Percentiles rank a stretch among this genome's conserved stretches.
phyloP scores from a whole-genome alignment of 2,113 vertebrate genomes.

The Aepyceros melampus region DNA sequence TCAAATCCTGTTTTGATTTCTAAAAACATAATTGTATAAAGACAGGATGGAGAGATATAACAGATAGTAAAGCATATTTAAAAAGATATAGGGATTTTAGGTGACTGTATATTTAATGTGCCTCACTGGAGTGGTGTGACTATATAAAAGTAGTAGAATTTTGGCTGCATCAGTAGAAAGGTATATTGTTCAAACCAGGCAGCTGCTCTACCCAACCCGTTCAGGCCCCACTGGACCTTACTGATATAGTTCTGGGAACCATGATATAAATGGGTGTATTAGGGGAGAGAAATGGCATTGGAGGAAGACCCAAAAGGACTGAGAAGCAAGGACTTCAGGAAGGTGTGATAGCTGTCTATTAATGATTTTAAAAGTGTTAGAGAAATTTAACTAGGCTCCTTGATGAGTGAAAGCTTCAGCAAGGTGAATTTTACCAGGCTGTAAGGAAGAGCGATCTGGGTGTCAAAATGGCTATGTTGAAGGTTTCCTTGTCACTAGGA shows the following conservation, averaged over 20 bases:
- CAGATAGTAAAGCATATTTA: not conserved
- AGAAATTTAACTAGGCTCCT: not conserved
- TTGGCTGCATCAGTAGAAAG: not conserved
- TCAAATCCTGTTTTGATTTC: not conserved
- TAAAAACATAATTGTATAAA: not conserved
- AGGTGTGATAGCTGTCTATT: not conserved
- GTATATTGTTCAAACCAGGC: not conserved
- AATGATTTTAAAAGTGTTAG: not conserved
- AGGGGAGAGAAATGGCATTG: not conserved
- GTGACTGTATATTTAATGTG: not conserved
- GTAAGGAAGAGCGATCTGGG: not conserved
- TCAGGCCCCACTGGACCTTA: not conserved
- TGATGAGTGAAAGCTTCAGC: not conserved
- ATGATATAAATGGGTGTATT: not conserved
- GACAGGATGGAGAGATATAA: not conserved
- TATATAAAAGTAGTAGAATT: not conserved
- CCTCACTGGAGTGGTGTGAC: not conserved
- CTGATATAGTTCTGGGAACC: not conserved
- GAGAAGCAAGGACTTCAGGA: not conserved
- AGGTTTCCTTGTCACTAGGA: not conserved
- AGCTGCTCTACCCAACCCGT: not conserved
- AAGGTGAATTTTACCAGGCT: not conserved
- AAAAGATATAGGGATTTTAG: not conserved
- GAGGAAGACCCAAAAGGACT: not conserved
- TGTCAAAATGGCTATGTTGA: not conserved